Base-by-base conservation (phyloP, 2,888 invertebrate species). In the Lasius fuliginosus region DNA sequence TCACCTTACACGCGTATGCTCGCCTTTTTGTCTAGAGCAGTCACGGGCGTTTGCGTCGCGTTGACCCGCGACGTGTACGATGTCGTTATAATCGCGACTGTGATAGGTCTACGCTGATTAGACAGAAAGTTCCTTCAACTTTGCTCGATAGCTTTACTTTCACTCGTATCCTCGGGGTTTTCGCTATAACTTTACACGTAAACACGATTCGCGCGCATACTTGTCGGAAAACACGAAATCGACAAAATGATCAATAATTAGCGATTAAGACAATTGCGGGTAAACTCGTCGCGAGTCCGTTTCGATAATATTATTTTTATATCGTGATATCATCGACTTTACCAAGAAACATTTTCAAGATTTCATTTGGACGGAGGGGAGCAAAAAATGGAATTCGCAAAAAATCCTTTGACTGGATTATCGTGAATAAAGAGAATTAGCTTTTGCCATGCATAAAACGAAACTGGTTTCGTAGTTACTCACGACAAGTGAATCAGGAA, bases 181-280 rank as follows among this genome's bases (percentile, higher is more conserved):
- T 67, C 69, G 79, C 65, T 40, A 69, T 74, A 92, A 91, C 84
- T 90, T 90, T 88, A 53, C 86, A 85, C 91, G 88, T 90, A 92
- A 92, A 91, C 89, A 92, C 82, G 91, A 89, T 86, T 88, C 86
- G 84, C 88, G 88, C 91, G 12, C 5, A 91, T 91, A 89, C 89
- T 85, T 87, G 85, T 86, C 85, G 86, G 77, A 86, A 87, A 89
- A 91, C 1, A n/a, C 1, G n/a, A 36, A 36, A 91, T 92, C 91
- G 90, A 89, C 90, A 8, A 53, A 92, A 92, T 91, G 91, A 92
- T 90, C 90, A 93, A 92, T 91, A 91, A 92, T 93, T 91, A 90
- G 88, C 90, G 90, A 92, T 92, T 90, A 90, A 92, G 89, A 85
- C 87, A 84, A 9, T 30, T 36, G 5, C 15, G 15, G 18, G 23